Evolutionary conservation across 2,888 invertebrate genomes (phyloP).

Genomic region (Patella caerulea): DNA sequence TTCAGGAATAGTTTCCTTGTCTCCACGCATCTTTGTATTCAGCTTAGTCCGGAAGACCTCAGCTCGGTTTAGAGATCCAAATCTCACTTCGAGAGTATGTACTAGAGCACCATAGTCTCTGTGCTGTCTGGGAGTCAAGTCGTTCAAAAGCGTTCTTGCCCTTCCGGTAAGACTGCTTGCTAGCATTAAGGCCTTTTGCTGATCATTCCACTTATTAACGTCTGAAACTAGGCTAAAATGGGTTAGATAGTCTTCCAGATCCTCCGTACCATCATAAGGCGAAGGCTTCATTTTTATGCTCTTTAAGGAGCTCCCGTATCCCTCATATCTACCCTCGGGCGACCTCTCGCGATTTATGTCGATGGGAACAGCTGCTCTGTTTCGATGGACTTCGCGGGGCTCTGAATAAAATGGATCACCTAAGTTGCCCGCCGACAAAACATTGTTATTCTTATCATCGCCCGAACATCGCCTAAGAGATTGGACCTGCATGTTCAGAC

Average conservation of each 20-base stretch:
- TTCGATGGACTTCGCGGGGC: too few species aligned
- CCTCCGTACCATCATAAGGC: background rate
- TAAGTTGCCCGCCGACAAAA: background rate
- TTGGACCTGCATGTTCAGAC: background rate
- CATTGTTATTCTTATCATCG: background rate
- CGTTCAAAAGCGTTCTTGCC: background rate
- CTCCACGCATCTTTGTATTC: too few species aligned
- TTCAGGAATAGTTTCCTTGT: too few species aligned
- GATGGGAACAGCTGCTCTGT: too few species aligned
- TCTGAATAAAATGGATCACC: background rate
- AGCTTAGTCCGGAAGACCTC: background rate
- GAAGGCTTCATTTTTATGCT: background rate
- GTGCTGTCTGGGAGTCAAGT: background rate
- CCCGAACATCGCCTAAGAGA: background rate
- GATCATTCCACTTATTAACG: background rate
- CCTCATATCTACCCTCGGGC: too few species aligned
- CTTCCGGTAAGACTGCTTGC: background rate
- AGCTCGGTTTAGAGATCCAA: background rate
- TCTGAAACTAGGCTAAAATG: background rate
- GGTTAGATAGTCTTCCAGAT: background rate
- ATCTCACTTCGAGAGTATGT: background rate
- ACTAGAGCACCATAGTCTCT: background rate
- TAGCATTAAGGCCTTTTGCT: background rate
- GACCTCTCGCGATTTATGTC: too few species aligned
- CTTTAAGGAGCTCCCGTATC: background rate